Base-by-base conservation (phyloP, 2,888 invertebrate genomes). In the Fragum sueziense region DNA sequence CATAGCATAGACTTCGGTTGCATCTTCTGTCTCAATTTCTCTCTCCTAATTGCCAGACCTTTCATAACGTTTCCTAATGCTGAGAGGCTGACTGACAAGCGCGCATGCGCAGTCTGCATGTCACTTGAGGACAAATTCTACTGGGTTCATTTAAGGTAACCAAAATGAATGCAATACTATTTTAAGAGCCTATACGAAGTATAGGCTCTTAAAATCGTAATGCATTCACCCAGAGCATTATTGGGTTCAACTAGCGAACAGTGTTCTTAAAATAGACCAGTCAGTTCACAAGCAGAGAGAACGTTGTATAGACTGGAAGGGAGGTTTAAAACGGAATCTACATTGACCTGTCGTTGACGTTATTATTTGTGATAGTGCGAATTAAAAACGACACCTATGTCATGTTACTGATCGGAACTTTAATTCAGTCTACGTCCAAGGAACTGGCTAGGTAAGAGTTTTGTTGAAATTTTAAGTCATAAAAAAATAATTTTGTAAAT, bases 231-330 rank as follows among this genome's bases (percentile, higher is more conserved):
- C n/a, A n/a, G n/a, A n/a, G n/a, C n/a, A n/a, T n/a, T n/a, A 59
- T n/a, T 37, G 73, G 68, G 87, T 87, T 87, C 87, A 87, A 31
- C 11, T 34, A 81, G 85, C 85, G 87, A 85, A 29, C 86, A 87
- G 17, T 14, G 27, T 57, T 61, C 85, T 87, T 85, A 77, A 75
- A 76, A 77, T 87, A 86, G 74, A 73, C 20, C 73, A 25, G 61
- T 71, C 71, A 76, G 78, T 76, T 74, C 80, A 54, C 29, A 78
- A 79, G 74, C 78, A 84, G 69, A 68, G 61, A 73, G 79, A 33
- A 67, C 76, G 62, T 52, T 41, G n/a, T 52, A 37, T 47, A 34
- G 37, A 67, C 67, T 41, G 27, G 25, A 67, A 3, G 41, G 20
- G 47, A 47, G 54, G 25, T 11, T 7, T 25, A 65, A 41, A 65